Percentiles rank a stretch among this genome's conserved stretches.
Conservation (phyloP, 2,888 invertebrate genomes). For the Chloroclysta siterata region DNA sequence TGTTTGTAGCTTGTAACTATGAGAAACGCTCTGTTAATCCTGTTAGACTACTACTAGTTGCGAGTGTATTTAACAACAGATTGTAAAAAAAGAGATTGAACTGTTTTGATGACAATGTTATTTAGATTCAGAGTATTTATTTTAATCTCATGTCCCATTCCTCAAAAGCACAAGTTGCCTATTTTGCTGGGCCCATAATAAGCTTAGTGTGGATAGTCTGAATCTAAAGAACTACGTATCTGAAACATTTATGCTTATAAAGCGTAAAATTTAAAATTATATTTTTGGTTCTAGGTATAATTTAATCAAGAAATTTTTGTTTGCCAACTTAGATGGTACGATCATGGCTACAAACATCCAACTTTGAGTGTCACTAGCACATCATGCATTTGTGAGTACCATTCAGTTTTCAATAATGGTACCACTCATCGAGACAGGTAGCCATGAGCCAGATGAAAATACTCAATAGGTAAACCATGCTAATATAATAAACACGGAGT, state of each 20-base stretch:
- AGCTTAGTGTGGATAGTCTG: too few relatives aligned
- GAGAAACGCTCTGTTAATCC: neutral
- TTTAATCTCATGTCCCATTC: neutral
- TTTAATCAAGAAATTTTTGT: slow-evolving; percentile 43
- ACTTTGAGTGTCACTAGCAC: slow-evolving; percentile 82
- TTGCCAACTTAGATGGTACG: slow-evolving; percentile 81
- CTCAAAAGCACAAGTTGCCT: neutral
- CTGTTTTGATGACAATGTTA: neutral
- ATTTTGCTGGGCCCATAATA: too few relatives aligned
- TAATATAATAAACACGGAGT: too few relatives aligned
- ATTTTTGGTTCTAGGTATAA: slow-evolving; percentile 3
- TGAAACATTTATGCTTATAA: too few relatives aligned
- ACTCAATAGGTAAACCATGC: neutral
- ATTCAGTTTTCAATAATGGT: slow-evolving; percentile 56
- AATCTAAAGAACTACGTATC: too few relatives aligned
- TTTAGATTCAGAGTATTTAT: neutral
- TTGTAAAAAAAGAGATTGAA: neutral
- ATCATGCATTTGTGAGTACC: slow-evolving; percentile 78
- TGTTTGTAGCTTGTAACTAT: neutral
- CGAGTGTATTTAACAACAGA: too few relatives aligned
- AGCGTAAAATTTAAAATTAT: neutral
- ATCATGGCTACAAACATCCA: slow-evolving; percentile 83
- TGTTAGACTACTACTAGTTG: too few relatives aligned
- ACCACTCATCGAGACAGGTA: slow-evolving; percentile 42
- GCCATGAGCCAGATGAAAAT: slow-evolving; percentile 21